phyloP scores from a whole-genome alignment of 1,140 invertebrate genomes.

The Acyrthosiphon pisum region DNA sequence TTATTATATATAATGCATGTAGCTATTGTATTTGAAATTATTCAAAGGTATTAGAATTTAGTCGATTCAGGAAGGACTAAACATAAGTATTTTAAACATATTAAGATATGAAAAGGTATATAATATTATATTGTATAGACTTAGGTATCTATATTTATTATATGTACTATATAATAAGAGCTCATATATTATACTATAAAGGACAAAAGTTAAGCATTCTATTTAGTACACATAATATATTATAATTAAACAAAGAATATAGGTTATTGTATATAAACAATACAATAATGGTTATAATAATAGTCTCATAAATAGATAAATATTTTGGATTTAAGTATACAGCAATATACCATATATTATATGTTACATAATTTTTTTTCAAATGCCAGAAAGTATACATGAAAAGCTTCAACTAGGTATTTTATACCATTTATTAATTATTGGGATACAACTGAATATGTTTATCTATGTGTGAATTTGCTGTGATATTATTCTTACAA shows the following conservation, averaged over 20 bases:
- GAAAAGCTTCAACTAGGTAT: no score
- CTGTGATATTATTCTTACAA: neutral
- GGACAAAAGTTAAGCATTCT: no score
- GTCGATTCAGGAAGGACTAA: no score
- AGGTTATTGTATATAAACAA: no score
- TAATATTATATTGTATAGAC: neutral
- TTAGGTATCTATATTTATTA: neutral
- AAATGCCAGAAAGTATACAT: no score
- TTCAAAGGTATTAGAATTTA: neutral
- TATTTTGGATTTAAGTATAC: neutral
- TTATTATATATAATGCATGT: neutral
- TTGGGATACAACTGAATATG: neutral
- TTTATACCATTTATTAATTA: neutral
- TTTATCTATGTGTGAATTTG: neutral
- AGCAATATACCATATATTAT: no score
- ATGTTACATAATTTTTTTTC: no score
- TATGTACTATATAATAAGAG: neutral
- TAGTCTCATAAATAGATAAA: neutral
- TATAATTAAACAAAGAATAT: no score
- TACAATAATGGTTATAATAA: no score
- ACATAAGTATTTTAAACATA: neutral
- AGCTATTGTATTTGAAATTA: neutral
- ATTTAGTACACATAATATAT: no score
- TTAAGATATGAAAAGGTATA: neutral
- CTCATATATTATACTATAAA: neutral